Evolutionary conservation across 2,797 vertebrate genomes (phyloP).

Genomic region (Antennarius maculatus): DNA sequence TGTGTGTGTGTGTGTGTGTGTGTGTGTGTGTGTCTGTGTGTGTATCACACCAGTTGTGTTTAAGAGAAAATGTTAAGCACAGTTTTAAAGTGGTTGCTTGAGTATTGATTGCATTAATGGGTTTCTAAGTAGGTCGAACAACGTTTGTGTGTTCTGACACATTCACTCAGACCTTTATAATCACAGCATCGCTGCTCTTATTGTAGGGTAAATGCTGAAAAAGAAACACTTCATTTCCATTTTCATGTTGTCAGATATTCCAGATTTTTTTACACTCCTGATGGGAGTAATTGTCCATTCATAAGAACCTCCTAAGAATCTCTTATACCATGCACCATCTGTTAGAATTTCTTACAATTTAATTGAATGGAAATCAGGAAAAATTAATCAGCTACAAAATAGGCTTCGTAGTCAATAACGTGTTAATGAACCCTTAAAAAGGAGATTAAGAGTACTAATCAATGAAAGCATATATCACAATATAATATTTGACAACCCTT

Average conservation of each 20-base stretch:
- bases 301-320: no score
- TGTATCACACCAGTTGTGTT: slow-evolving; percentile 34
- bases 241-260: slow-evolving; percentile 19
- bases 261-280: neutral
- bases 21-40: slow-evolving; percentile 5
- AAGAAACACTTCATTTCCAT: slow-evolving; percentile 33
- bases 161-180: slow-evolving; percentile 21
- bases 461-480: no score
- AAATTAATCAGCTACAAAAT: neutral
- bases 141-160: slow-evolving; percentile 14
- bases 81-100: slow-evolving; percentile 42
- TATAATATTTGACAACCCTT: neutral
- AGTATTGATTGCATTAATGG: slow-evolving; percentile 70
- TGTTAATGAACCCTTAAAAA: no score
- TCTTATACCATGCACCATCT: no score
- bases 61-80: slow-evolving; percentile 52
- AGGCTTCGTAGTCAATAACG: no score
- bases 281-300: no score
- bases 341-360: no score
- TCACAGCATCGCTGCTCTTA: slow-evolving; percentile 25
- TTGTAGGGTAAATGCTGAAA: slow-evolving; percentile 50
- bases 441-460: no score
- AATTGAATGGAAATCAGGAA: neutral
- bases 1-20: neutral
- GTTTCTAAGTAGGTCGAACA: slow-evolving; percentile 36